Percentiles rank a stretch among this genome's conserved stretches.
These are phyloP conservation scores for Gastracanthus pulcherrimus DNA, from an alignment of 2,888 invertebrate species.

Conservation along the genomic window DNA sequence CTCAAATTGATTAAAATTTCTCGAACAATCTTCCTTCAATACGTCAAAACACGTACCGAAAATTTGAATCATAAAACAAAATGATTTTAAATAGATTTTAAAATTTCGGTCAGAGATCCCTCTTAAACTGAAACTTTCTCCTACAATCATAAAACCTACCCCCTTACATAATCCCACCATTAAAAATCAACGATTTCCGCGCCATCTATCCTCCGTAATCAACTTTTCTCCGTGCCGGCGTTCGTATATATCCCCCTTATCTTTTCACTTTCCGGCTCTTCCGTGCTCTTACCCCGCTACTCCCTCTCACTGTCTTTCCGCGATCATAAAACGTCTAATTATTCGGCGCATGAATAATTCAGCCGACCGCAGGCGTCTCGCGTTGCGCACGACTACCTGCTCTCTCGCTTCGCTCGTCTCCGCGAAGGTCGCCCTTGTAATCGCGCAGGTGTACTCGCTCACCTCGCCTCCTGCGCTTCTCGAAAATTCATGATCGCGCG, in stretches of 20 bases:
- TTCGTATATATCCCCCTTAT: conserved; percentile 8
- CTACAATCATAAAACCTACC: background rate
- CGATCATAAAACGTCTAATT: conserved; percentile 57
- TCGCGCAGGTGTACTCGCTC: no score
- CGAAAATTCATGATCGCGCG: no score
- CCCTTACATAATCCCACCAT: background rate
- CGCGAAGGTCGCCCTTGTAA: no score
- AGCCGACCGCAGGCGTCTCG: background rate
- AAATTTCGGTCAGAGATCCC: no score
- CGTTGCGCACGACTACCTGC: no score
- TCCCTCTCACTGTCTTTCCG: background rate
- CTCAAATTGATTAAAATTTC: no score
- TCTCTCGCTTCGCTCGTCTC: no score
- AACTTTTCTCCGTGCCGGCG: background rate
- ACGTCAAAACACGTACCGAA: no score
- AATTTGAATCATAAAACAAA: no score
- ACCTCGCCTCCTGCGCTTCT: no score
- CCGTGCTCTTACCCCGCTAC: background rate
- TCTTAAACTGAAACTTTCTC: background rate
- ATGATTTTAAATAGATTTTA: no score
- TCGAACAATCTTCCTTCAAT: no score
- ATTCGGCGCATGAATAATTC: conserved; percentile 58
- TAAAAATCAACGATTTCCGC: conserved; percentile 6
- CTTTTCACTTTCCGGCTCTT: conserved; percentile 34
- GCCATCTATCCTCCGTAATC: background rate